Conservation (phyloP, 2,797 vertebrate species). For the Luscinia megarhynchos region DNA sequence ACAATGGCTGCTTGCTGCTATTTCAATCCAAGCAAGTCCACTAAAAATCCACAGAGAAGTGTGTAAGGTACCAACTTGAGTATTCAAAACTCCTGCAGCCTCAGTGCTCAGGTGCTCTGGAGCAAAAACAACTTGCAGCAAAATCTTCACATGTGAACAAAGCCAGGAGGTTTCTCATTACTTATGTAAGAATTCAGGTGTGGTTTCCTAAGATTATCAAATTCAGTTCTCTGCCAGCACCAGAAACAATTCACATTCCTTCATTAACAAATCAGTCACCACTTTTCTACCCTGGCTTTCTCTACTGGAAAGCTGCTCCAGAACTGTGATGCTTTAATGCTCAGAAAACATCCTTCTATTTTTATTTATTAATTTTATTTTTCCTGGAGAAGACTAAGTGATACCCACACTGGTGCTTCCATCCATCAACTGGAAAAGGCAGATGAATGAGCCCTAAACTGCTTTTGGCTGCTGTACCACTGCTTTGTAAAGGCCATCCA, state of each 20-base stretch:
- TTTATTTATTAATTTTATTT: not conserved
- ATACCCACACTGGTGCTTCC: not conserved
- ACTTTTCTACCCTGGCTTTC: not conserved
- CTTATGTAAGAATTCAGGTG: not conserved
- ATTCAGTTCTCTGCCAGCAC: not conserved
- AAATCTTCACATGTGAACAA: not conserved
- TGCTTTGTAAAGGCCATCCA: not conserved
- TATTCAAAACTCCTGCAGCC: not conserved
- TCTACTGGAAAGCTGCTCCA: not conserved
- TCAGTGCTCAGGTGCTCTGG: not conserved
- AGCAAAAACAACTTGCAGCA: not conserved
- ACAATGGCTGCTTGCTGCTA: not conserved
- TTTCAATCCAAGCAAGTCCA: not conserved
- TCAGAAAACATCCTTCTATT: not conserved
- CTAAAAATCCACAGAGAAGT: not conserved
- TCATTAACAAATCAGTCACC: not conserved
- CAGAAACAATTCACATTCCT: not conserved
- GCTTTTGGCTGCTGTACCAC: not conserved
- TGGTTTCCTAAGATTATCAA: not conserved
- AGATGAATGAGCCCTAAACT: not conserved
- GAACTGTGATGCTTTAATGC: not conserved
- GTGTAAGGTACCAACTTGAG: fast-evolving
- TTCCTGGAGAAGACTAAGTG: not conserved
- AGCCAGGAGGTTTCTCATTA: not conserved
- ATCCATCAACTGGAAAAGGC: not conserved